Evolutionary conservation across 2,113 vertebrate species (phyloP).

Genomic region (Pungitius pungitius): DNA sequence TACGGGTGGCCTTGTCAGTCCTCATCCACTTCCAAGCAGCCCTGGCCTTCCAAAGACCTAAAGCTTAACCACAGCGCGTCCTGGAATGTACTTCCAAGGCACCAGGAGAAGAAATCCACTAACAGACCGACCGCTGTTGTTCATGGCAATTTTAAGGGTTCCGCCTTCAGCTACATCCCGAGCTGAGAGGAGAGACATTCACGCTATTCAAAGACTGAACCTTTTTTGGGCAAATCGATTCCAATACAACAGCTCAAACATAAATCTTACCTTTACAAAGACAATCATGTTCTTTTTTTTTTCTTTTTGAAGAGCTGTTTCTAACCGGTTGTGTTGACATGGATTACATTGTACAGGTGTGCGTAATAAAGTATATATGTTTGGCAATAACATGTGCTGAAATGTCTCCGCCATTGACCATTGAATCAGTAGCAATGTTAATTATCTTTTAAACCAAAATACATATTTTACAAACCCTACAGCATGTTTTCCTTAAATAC

Average conservation of each 20-base stretch:
- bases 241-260: not conserved
- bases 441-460: not conserved
- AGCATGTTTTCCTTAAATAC: not conserved
- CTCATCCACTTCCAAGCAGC: slow-evolving; percentile 66
- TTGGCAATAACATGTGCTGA: not conserved
- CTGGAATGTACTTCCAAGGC: slow-evolving; percentile 35
- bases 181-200: not conserved
- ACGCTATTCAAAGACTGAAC: not conserved
- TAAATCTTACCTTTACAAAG: not conserved
- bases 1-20: slow-evolving; percentile 76
- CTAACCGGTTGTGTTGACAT: not conserved
- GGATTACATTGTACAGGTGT: not conserved
- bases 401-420: not conserved
- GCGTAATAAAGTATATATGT: not conserved
- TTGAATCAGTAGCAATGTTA: not conserved
- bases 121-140: not conserved
- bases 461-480: not conserved
- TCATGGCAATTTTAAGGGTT: slow-evolving; percentile 2
- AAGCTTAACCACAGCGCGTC: slow-evolving; percentile 29
- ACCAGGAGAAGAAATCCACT: slow-evolving; percentile 11
- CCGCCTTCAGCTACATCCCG: not conserved
- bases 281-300: not conserved
- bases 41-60: slow-evolving; percentile 48
- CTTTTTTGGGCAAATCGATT: not conserved
- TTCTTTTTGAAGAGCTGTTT: not conserved